Base-by-base conservation (phyloP, 1,140 invertebrate genomes). In the Anagrus nilaparvatae region DNA sequence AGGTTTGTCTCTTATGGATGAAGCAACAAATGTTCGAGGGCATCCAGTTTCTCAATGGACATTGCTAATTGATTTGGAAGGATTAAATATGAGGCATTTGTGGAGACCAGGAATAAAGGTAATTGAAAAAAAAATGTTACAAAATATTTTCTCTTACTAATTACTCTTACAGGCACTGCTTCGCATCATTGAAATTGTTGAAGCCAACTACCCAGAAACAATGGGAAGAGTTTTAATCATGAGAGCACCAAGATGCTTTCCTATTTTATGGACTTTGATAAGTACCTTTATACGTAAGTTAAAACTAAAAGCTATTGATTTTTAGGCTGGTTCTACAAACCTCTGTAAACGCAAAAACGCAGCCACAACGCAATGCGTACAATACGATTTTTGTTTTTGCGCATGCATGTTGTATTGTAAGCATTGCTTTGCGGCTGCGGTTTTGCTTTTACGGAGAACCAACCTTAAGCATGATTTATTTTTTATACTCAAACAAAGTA, bases 201-300 rank as follows among this genome's bases (percentile, higher is more conserved):
- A 97, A 65, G 84, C 84, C 12, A 95, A 96, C 69, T 96, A 97
- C 69, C 93, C 93, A 8, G 92, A 97, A 69, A 96, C 91, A 7
- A 87, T 97, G 83, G 88, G 87, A 12, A 68, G 81, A 31, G 86
- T 93, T 34, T 70, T 93, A 18, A 87, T 94, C 47, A 83, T 90
- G 40, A 71, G 88, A 48, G 89, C 89, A 20, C 90, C 90, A 2
- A 73, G 91, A 47, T 90, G 95, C 31, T 97, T 97, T 60, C 93
- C 93, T 1, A 91, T 97, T 44, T 71, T 96, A n/a, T 97, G 93
- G 93, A 96, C 92, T 0, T 76, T 97, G 32, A 86, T 97, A 38
- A 88, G 87, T 57, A 90, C 90, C n/a, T 96, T 97, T 62, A 97
- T 97, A 54, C 76, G 79, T 82, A 61, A 71, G 65, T 21, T 39